These are phyloP conservation scores for Phasia obesa DNA, from an alignment of 2,888 invertebrate genomes.

Conservation along the genomic window DNA sequence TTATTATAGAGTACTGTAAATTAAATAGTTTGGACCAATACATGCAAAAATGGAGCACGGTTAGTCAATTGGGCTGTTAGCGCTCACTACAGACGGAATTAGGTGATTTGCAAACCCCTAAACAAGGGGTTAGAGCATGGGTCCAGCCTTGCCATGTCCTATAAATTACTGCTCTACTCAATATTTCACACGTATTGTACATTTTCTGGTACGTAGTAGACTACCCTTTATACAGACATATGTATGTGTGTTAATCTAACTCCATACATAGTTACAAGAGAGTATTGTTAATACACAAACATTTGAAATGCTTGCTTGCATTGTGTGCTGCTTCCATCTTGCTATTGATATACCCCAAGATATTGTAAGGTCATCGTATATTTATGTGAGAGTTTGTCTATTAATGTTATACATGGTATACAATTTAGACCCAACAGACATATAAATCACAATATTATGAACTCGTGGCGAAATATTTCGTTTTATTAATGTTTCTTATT, in stretches of 20 bases:
- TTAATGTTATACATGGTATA: conserved; percentile 54
- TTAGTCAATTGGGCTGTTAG: too few species aligned
- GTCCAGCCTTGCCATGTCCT: too few species aligned
- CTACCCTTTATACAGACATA: too few species aligned
- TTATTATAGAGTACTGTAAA: too few species aligned
- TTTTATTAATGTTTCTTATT: conserved; percentile 37
- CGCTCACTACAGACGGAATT: too few species aligned
- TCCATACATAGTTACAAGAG: background rate
- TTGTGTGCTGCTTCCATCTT: conserved; percentile 23
- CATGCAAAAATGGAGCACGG: too few species aligned
- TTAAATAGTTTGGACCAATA: too few species aligned
- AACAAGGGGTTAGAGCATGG: too few species aligned
- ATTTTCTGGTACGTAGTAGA: too few species aligned
- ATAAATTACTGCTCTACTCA: too few species aligned
- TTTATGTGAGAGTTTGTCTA: conserved; percentile 14
- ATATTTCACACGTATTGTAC: too few species aligned
- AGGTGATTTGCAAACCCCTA: too few species aligned
- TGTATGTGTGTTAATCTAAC: background rate
- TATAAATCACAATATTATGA: conserved; percentile 68
- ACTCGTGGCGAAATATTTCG: conserved; percentile 45
- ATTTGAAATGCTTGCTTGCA: background rate
- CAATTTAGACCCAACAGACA: conserved; percentile 50
- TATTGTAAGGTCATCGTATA: conserved; percentile 37
- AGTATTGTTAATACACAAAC: background rate
- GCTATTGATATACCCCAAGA: conserved; percentile 31